Evolutionary conservation across 2,113 vertebrate species (phyloP), one percentile per base, ranked within the genome.

Genomic region (Bucco capensis): DNA sequence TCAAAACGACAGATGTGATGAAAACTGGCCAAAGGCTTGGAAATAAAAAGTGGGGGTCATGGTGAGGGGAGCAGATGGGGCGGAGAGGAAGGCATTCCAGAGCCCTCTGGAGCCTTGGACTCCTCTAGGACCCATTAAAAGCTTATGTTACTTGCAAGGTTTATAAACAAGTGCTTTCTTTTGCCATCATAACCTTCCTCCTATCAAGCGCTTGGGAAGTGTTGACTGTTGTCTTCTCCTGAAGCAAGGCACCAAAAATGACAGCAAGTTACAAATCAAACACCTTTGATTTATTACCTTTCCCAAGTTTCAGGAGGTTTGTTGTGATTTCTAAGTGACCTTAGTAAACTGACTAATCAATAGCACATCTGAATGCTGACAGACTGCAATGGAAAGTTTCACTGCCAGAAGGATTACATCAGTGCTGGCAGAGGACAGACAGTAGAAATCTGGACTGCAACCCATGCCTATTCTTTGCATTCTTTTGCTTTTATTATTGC

Each of bases 121-220:
- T 96, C 95, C 93, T 93, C 70, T 11, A 95, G 92, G 95, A 84
- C 80, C 94, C 86, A 93, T 96, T 96, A 94, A 94, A 92, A 92
- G 91, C 94, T 96, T 90, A 88, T 79, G 70, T 92, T 92, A 87
- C 90, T 93, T 17, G 66, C 70, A 54, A n/a, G 6, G 0, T 83
- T 88, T 94, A 91, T 88, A 94, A 96, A 94, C 94, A 95, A 94
- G 58, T 2, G 28, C 88, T 84, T 86, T 91, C 54, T 75, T 88
- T 54, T 22, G 88, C 92, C 83, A 50, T 75, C 74, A 38, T 47
- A 90, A 47, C 73, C 70, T 72, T 80, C 73, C 83, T 71, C 57
- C 1, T 25, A 51, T 5, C 65, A 69, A 65, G 69, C 3, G 19
- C 70, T 92, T 24, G 44, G 86, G 49, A 88, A 86, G 46, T 42